A percentile compares a stretch with the other conserved stretches of the same genome.
Conservation (phyloP, 92 coral and sea anemone genomes). For the Zoanthus sansibaricus region DNA sequence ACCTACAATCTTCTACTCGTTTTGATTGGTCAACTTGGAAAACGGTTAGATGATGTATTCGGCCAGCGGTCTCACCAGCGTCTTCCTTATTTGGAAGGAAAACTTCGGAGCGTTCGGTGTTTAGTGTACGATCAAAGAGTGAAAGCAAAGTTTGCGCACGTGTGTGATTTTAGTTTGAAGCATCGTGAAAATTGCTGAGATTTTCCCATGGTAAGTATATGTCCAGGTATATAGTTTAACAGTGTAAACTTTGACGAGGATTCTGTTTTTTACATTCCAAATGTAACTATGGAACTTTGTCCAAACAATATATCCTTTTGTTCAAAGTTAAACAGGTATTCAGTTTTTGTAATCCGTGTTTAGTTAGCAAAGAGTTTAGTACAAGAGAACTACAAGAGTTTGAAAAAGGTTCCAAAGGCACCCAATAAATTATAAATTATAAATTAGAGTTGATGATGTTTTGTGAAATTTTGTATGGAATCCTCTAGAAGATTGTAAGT, state of each 20-base stretch:
- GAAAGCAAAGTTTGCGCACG: neutral
- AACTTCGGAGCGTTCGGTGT: neutral
- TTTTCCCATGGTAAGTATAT: conserved; percentile 27
- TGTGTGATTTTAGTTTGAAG: neutral
- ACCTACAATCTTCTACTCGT: neutral
- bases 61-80: conserved; percentile 4
- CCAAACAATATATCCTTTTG: conserved; percentile 21
- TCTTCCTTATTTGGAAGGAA: neutral
- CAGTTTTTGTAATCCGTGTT: neutral
- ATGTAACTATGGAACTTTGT: neutral
- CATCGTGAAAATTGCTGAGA: neutral
- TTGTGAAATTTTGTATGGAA: neutral
- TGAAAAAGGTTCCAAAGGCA: neutral
- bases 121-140: neutral
- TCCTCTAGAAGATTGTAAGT: neutral
- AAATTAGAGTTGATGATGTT: neutral
- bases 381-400: neutral
- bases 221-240: neutral
- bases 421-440: neutral
- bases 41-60: neutral
- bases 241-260: neutral
- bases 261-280: neutral
- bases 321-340: conserved; percentile 32
- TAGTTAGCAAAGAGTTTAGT: neutral
- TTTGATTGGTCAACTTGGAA: conserved; percentile 26